Percentiles rank a stretch among this genome's conserved stretches.
These are phyloP conservation scores for Capreolus pygargus DNA, from an alignment of 2,113 vertebrate species.

Conservation along the genomic window DNA sequence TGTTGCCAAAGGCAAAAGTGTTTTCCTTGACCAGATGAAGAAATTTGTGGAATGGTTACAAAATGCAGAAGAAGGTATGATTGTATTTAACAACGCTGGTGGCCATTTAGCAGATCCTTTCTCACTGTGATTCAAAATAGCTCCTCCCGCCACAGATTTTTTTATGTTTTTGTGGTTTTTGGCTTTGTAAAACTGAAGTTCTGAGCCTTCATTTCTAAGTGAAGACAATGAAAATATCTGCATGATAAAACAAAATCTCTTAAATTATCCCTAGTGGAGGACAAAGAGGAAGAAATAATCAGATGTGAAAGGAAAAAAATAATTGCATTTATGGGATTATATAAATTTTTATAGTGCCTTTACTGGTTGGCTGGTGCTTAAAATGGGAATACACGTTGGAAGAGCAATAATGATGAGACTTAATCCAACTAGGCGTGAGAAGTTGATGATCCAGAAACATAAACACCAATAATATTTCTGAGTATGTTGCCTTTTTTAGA, in stretches of 20 bases:
- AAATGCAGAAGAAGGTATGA: slow-evolving; percentile 92
- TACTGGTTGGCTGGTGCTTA: background rate
- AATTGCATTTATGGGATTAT: background rate
- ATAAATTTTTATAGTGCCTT: background rate
- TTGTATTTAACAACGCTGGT: background rate
- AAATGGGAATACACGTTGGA: background rate
- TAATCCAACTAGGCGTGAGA: background rate
- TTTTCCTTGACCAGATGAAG: slow-evolving; percentile 96
- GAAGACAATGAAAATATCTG: background rate
- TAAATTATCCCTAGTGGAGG: background rate
- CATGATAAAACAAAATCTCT: background rate
- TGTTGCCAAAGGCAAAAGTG: slow-evolving; percentile 91
- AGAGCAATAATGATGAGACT: background rate
- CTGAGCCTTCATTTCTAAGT: background rate
- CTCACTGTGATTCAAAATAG: background rate
- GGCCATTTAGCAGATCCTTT: background rate
- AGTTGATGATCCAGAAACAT: background rate
- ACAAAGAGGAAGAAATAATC: background rate
- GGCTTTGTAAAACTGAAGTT: background rate
- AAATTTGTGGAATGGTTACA: slow-evolving; percentile 96
- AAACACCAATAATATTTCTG: background rate
- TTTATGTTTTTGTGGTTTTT: background rate
- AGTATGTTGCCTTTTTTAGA: background rate
- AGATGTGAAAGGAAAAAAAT: background rate
- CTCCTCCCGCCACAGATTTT: background rate